Evolutionary conservation across 2,888 invertebrate species (phyloP).

Genomic region (Arctia plantaginis): DNA sequence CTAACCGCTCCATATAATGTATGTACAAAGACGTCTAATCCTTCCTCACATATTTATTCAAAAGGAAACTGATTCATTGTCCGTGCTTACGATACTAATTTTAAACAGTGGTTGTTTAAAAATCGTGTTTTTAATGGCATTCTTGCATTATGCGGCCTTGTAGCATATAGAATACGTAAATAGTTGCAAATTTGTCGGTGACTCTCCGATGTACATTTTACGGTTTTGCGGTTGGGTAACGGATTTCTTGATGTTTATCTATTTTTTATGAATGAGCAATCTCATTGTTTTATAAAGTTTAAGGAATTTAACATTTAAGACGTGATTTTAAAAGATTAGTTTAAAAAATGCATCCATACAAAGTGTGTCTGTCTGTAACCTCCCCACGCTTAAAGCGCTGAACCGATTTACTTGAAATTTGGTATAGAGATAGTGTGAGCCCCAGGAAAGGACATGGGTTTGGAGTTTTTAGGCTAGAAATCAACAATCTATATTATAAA

Average conservation of each 20-base stretch:
- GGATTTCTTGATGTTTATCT: slow-evolving; percentile 8
- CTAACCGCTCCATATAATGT: background rate
- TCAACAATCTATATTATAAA: too few species aligned
- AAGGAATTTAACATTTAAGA: background rate
- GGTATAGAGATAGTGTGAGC: too few species aligned
- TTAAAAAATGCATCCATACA: too few species aligned
- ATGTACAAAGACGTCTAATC: background rate
- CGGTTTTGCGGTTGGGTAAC: slow-evolving; percentile 6
- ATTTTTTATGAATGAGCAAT: background rate
- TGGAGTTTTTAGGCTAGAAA: too few species aligned
- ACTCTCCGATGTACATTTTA: background rate
- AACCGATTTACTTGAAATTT: too few species aligned
- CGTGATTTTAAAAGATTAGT: background rate
- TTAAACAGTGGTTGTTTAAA: slow-evolving; percentile 27
- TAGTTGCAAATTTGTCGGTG: slow-evolving; percentile 2
- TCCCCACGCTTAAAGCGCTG: too few species aligned
- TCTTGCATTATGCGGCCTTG: slow-evolving; percentile 47
- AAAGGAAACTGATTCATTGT: slow-evolving; percentile 39
- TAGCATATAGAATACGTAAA: slow-evolving; percentile 38
- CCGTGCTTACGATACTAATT: slow-evolving; percentile 36
- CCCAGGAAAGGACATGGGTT: too few species aligned
- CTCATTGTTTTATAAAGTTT: background rate
- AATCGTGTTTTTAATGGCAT: slow-evolving; percentile 36
- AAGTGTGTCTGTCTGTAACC: too few species aligned
- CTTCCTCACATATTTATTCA: slow-evolving; percentile 15